Evolutionary conservation across 2,797 vertebrate genomes (phyloP).

Genomic region (Tarsius wallacei): DNA sequence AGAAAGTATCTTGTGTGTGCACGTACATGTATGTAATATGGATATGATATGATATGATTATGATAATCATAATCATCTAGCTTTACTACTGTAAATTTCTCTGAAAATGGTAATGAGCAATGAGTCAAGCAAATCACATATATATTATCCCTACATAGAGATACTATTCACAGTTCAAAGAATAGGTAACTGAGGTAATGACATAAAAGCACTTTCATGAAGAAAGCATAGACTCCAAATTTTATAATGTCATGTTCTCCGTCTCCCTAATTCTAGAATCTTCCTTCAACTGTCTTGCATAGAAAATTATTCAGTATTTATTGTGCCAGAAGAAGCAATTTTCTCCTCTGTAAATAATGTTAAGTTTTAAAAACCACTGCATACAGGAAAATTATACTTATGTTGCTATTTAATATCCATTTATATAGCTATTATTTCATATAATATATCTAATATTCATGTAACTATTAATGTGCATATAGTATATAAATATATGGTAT

Average conservation of each 20-base stretch:
- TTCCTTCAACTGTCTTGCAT: neutral
- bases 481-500: no score
- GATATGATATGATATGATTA: neutral
- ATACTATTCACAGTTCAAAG: constrained; percentile 33
- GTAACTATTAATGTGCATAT: no score
- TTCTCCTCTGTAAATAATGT: constrained; percentile 36
- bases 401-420: constrained; percentile 29
- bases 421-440: neutral
- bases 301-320: neutral
- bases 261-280: neutral
- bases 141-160: neutral
- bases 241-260: neutral
- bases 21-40: neutral
- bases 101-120: neutral
- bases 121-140: neutral
- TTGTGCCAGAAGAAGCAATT: neutral
- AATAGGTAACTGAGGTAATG: constrained; percentile 1
- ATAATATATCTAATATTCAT: no score
- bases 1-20: neutral
- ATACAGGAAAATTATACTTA: neutral
- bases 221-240: neutral
- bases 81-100: constrained; percentile 11
- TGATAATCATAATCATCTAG: constrained; percentile 2
- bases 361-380: neutral
- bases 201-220: neutral